Percentiles rank a stretch among this genome's conserved stretches.
Evolutionary conservation across 2,888 invertebrate species (phyloP).

Genomic region (Congeria kusceri): DNA sequence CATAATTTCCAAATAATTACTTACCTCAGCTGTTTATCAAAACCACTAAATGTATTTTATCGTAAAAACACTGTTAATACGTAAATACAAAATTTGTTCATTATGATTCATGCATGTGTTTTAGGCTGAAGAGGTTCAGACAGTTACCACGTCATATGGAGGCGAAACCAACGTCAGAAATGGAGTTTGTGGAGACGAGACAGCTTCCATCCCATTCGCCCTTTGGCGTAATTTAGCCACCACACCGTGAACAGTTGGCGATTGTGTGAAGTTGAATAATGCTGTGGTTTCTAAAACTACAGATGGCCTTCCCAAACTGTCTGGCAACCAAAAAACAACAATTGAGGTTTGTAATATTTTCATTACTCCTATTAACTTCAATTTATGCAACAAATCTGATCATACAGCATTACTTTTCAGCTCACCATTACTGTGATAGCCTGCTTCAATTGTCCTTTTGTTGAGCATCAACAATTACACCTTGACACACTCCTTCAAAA

Average conservation of each 20-base stretch:
- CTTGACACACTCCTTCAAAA: too few species aligned
- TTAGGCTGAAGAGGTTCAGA: constrained; percentile 10
- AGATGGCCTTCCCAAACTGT: constrained; percentile 7
- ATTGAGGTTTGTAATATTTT: not conserved
- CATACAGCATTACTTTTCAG: too few species aligned
- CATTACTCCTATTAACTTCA: not conserved
- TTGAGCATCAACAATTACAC: too few species aligned
- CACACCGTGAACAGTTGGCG: not conserved
- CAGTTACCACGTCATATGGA: constrained; percentile 14
- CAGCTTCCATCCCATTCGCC: constrained; percentile 13
- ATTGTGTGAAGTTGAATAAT: not conserved
- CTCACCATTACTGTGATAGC: too few species aligned
- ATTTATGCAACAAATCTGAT: too few species aligned
- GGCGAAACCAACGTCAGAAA: constrained; percentile 8
- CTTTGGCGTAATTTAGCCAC: constrained; percentile 6
- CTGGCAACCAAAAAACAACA: constrained; percentile 19
- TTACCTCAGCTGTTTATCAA: too few species aligned
- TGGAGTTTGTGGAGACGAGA: constrained; percentile 4
- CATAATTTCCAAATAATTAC: too few species aligned
- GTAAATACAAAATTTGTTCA: not conserved
- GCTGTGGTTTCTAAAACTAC: constrained; percentile 4
- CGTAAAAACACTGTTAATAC: not conserved
- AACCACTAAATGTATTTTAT: too few species aligned
- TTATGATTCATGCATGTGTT: not conserved
- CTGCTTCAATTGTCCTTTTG: too few species aligned